phyloP scores from a whole-genome alignment of 2,797 vertebrate genomes.

The Limosa lapponica region DNA sequence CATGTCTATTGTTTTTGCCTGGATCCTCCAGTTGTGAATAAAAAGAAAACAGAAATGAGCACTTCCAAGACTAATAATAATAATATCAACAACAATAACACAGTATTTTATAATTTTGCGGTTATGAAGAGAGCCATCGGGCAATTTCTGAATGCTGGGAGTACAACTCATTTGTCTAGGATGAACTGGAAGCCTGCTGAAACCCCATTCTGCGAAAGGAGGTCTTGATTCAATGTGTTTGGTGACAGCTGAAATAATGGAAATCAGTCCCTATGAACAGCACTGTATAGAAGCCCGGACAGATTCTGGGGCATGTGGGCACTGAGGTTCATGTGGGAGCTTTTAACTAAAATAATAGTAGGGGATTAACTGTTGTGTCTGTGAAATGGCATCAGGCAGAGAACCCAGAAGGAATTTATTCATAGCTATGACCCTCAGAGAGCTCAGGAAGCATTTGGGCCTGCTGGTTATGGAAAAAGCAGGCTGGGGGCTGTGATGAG shows the following conservation, averaged over 20 bases:
- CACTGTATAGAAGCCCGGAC: not conserved
- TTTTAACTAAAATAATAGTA: not conserved
- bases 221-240: not conserved
- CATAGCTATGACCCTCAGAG: not conserved
- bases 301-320: not conserved
- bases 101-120: not conserved
- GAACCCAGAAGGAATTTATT: not conserved
- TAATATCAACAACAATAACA: not conserved
- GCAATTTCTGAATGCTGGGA: rapidly evolving
- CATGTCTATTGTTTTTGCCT: not conserved
- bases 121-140: not conserved
- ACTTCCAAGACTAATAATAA: not conserved
- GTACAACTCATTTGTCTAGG: not conserved
- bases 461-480: not conserved
- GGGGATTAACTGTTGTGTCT: not conserved
- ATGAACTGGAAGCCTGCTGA: not conserved
- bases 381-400: not conserved
- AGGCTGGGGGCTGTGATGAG: not conserved
- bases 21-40: not conserved
- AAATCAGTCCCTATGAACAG: not conserved
- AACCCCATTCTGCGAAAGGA: not conserved
- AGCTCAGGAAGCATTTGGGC: not conserved
- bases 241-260: not conserved
- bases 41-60: not conserved
- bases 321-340: not conserved